These are phyloP conservation scores for Eueremaeus valkanovi DNA, from an alignment of 2,888 invertebrate species.

Conservation along the genomic window DNA sequence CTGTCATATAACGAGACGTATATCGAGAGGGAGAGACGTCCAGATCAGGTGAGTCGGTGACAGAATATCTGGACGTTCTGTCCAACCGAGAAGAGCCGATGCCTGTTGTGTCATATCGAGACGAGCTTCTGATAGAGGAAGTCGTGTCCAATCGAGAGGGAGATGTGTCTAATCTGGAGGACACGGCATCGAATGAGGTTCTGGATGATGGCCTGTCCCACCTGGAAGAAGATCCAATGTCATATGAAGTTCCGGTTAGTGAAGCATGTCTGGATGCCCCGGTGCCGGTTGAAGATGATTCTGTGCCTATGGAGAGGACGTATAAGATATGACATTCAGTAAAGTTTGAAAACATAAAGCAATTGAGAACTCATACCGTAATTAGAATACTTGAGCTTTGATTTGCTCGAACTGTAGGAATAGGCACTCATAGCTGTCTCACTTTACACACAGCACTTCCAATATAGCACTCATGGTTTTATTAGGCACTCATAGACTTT, in stretches of 20 bases:
- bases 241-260: neutral
- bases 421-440: neutral
- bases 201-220: neutral
- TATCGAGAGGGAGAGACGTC: neutral
- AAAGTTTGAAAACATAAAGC: neutral
- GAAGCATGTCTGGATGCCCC: neutral
- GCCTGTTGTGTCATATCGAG: neutral
- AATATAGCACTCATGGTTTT: neutral
- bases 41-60: neutral
- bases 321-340: too few species aligned
- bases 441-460: neutral
- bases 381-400: neutral
- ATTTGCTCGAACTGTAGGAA: neutral
- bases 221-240: neutral
- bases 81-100: neutral
- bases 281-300: conserved; percentile 1
- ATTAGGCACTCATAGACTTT: neutral
- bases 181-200: too few species aligned
- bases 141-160: neutral
- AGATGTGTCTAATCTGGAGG: neutral
- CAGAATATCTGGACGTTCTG: neutral
- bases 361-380: neutral
- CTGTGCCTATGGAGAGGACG: too few species aligned
- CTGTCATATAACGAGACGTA: neutral
- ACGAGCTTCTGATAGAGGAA: neutral